These are phyloP conservation scores for Hippolais icterina DNA, from an alignment of 2,113 vertebrate species.

Conservation along the genomic window DNA sequence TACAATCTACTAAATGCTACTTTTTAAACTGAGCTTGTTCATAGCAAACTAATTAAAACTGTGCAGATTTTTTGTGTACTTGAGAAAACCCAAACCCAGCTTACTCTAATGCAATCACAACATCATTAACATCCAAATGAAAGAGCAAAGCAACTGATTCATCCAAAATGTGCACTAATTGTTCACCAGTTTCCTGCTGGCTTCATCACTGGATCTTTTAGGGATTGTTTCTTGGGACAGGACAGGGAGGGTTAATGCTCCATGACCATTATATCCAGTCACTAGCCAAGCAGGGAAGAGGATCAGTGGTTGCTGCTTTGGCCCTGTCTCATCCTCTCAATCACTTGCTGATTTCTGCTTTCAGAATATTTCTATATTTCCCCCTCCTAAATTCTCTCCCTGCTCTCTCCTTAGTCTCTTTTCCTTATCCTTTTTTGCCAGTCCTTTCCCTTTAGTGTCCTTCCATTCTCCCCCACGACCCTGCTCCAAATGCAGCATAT, in stretches of 20 bases:
- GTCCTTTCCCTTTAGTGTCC: neutral
- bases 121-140: neutral
- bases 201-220: neutral
- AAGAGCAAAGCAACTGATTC: neutral
- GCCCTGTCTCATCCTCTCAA: neutral
- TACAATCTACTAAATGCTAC: neutral
- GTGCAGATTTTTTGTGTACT: neutral
- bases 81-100: neutral
- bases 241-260: neutral
- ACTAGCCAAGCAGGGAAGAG: rapidly evolving
- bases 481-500: neutral
- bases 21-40: neutral
- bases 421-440: neutral
- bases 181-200: neutral
- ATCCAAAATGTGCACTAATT: neutral
- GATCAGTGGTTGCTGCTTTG: neutral
- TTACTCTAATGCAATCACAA: neutral
- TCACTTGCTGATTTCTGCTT: neutral
- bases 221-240: neutral
- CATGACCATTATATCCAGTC: neutral
- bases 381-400: neutral
- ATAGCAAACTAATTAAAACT: neutral
- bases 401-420: neutral
- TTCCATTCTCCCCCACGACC: neutral
- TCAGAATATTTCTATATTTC: neutral